A percentile compares a stretch with the other conserved stretches of the same genome.
phyloP scores from a whole-genome alignment of 2,113 vertebrate genomes.

The Chaetorhynchus papuensis region DNA sequence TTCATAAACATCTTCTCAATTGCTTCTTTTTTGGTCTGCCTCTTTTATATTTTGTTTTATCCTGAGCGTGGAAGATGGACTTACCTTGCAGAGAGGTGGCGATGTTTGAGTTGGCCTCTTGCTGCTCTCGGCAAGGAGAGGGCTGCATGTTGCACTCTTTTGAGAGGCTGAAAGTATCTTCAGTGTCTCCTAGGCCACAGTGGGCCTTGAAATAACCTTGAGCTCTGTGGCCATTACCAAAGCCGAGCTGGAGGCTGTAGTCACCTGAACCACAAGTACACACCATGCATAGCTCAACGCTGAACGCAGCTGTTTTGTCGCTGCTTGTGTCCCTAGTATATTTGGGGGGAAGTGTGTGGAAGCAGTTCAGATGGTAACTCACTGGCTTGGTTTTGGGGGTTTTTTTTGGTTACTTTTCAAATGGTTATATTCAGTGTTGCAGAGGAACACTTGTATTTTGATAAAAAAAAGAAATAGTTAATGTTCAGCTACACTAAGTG shows the following conservation, averaged over 20 bases:
- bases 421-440: neutral
- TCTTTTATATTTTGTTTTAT: neutral
- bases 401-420: neutral
- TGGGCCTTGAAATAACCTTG: neutral
- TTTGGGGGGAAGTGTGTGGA: neutral
- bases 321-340: neutral
- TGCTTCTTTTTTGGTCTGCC: neutral
- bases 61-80: neutral
- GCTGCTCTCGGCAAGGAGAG: neutral
- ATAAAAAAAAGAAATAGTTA: neutral
- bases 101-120: neutral
- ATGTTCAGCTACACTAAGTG: neutral
- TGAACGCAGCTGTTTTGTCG: neutral
- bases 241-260: neutral
- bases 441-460: neutral
- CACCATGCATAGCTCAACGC: accelerated
- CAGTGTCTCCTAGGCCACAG: neutral
- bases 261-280: neutral
- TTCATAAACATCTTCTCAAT: neutral
- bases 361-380: neutral
- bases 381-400: accelerated
- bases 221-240: neutral
- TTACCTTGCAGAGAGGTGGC: neutral
- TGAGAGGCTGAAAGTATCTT: neutral
- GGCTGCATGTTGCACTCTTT: accelerated